Base-by-base conservation (phyloP, 2,797 vertebrate species). In the Dendrocincla tyrannina region DNA sequence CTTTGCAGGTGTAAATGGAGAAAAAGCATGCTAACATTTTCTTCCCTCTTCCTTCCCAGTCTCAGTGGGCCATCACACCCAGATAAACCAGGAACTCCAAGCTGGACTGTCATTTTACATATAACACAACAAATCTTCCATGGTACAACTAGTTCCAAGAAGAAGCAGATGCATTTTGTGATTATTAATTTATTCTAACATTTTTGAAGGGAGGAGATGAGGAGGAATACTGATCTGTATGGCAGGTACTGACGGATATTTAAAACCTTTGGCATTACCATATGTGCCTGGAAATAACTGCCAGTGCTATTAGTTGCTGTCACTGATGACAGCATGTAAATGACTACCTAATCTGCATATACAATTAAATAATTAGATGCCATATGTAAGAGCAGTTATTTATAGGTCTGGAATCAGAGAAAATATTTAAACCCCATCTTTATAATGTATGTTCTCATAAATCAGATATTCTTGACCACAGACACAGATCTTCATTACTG, bases 241-340 rank as follows among this genome's bases (percentile, higher is more conserved):
- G 72, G 81, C 67, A 94, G 77, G 37, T 85, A 93, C 63, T 56
- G 55, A 81, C 69, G 92, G 82, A 67, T 90, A 88, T 90, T 93
- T 82, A 88, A 96, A 90, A 91, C 85, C 88, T 91, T 94, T 85
- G 77, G 37, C 89, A 88, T 86, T 81, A 88, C 83, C 89, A 88
- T 95, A 81, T 95, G 95, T 1, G 66, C 79, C 79, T 93, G 62
- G 41, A 96, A 95, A 88, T 84, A 88, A 84, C 33, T 90, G 39
- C 63, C 79, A 76, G 47, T 42, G 37, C 22, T 95, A 64, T 92
- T 89, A 89, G 58, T 52, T 86, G 32, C 87, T 92, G 87, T 69
- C 94, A 93, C 49, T 94, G 85, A 95, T 78, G 89, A 79, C 76
- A 93, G 76, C 33, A 89, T 67, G 41, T 73, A 96, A 95, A 93